phyloP scores from a whole-genome alignment of 2,888 invertebrate genomes.

The Eustalomyia histrio region DNA sequence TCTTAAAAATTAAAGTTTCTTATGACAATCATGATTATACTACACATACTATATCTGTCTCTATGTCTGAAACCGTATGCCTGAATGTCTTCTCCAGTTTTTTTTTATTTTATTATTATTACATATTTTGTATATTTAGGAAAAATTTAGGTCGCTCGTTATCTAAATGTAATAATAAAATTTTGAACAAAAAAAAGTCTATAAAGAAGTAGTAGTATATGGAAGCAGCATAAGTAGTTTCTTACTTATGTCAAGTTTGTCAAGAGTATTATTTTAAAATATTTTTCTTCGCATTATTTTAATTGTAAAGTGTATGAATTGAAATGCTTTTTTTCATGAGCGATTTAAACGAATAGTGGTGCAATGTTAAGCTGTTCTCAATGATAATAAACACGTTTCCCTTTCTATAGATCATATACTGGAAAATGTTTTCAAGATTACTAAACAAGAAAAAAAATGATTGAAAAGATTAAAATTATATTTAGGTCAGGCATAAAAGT shows the following conservation, averaged over 20 bases:
- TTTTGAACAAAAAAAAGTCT: slow-evolving; percentile 21
- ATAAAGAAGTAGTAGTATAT: slow-evolving; percentile 22
- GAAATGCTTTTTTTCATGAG: slow-evolving; percentile 21
- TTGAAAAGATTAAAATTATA: slow-evolving; percentile 13
- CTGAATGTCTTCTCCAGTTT: slow-evolving; percentile 36
- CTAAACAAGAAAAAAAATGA: slow-evolving; percentile 8
- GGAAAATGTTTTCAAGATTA: slow-evolving; percentile 33
- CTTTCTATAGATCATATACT: slow-evolving; percentile 38
- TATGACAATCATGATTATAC: slow-evolving; percentile 63
- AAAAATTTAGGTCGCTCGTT: slow-evolving; percentile 64
- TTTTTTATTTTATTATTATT: slow-evolving; percentile 46
- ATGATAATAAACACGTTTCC: slow-evolving; percentile 60
- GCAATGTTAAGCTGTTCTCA: slow-evolving; percentile 65
- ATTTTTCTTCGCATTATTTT: slow-evolving; percentile 46
- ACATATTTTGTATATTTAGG: slow-evolving; percentile 57
- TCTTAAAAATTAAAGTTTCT: slow-evolving; percentile 57
- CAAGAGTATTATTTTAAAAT: slow-evolving; percentile 40
- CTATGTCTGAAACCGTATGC: slow-evolving; percentile 13
- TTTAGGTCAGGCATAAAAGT: slow-evolving; percentile 10
- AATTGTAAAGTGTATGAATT: slow-evolving; percentile 33
- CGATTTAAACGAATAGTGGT: slow-evolving; percentile 33
- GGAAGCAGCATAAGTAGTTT: slow-evolving; percentile 40
- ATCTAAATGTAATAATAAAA: slow-evolving; percentile 63
- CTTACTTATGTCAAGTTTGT: slow-evolving; percentile 63
- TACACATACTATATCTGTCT: slow-evolving; percentile 2